These are phyloP conservation scores for Hymenochirus boettgeri DNA, from an alignment of 2,113 vertebrate species.

Conservation along the genomic window DNA sequence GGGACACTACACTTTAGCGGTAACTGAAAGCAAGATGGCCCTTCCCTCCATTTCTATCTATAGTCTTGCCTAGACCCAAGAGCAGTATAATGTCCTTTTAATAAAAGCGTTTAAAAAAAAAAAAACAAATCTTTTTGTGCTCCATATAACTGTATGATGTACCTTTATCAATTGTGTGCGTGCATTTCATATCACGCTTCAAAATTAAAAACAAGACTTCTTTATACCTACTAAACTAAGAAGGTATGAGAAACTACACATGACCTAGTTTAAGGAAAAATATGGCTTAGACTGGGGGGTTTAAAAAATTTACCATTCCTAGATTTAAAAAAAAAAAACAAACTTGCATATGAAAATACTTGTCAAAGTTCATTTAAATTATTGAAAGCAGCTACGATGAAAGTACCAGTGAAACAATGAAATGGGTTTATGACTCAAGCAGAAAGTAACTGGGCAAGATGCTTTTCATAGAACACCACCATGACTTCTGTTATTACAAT, in stretches of 20 bases:
- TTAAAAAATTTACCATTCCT: background rate
- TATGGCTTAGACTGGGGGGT: conserved; percentile 32
- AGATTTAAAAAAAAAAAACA: background rate
- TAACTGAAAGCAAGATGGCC: too few relatives aligned
- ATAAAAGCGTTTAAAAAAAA: conserved; percentile 53
- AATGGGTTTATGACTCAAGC: background rate
- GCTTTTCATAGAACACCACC: conserved; percentile 2
- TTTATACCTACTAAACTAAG: conserved; percentile 1
- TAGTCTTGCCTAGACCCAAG: too few relatives aligned
- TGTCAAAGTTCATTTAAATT: conserved; percentile 7
- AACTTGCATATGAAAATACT: conserved; percentile 24
- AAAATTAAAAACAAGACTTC: conserved; percentile 2
- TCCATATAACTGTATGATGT: conserved; percentile 27
- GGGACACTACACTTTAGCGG: too few relatives aligned
- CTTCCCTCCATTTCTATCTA: too few relatives aligned
- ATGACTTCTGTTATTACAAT: background rate
- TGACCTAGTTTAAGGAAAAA: background rate
- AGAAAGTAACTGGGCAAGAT: background rate
- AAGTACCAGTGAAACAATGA: conserved; percentile 16
- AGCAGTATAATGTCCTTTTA: too few relatives aligned
- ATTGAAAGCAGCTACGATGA: background rate
- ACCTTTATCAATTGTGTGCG: conserved; percentile 33
- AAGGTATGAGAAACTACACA: background rate
- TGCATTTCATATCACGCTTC: conserved; percentile 7
- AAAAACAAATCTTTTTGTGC: conserved; percentile 33